Base-by-base conservation (phyloP, 2,888 invertebrate species). In the Ophraella communa region DNA sequence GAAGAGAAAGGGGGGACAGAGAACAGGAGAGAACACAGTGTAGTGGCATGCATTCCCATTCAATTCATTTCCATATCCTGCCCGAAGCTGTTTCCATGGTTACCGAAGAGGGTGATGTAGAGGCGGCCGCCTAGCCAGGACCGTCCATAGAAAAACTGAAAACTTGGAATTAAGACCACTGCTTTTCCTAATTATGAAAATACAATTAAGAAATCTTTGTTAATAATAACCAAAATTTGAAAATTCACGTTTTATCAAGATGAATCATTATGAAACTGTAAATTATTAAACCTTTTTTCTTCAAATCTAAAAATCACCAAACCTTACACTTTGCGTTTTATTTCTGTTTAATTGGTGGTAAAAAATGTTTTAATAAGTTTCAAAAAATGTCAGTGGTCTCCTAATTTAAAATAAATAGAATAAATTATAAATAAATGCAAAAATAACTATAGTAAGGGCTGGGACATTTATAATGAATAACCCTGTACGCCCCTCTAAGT, bases 121-220 rank as follows among this genome's bases (percentile, higher is more conserved):
- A 45, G 57, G 59, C 58, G 65, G 58, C 14, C 64, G 62, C 59
- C 10, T 42, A 51, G 33, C 44, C 65, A 57, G 64, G 39, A 53
- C 60, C 52, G 60, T 60, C 52, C 51, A 54, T 17, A 47, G 90
- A 24, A 10, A 49, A 18, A 42, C 17, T 42, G 14, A 14, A 1
- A 2, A 1, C 18, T 10, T 18, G n/a, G n/a, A 8, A 21, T 45
- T 45, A 45, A 45, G n/a, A n/a, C 20, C 14, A 14, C 17, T 17
- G 39, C 17, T 39, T 39, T 39, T 17, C 17, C 17, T 39, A 39
- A 39, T 39, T 39, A 17, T 17, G 17, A 4, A 5, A 5, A 14
- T 14, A 39, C 7, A 39, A 39, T 39, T 39, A 39, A 8, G 5
- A n/a, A 39, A 14, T 39, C 14, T 1, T 4, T 35, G 2, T 35